A percentile compares a stretch with the other conserved stretches of the same genome.
phyloP scores from a whole-genome alignment of 2,797 vertebrate genomes.

The Eulemur rubriventer region DNA sequence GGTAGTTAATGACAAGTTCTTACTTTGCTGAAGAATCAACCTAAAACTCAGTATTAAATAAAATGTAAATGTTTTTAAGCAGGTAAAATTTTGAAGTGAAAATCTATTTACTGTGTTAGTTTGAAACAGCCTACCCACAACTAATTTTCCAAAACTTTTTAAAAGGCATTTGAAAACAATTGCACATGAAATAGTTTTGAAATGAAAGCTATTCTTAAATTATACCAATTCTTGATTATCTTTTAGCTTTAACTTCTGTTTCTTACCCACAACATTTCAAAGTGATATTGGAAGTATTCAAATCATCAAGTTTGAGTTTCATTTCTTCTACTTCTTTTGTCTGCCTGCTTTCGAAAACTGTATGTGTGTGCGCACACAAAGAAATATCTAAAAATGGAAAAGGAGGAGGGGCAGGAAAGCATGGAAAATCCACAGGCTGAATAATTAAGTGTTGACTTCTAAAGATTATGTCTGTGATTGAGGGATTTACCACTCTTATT shows the following conservation, averaged over 20 bases:
- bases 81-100: conserved; percentile 42
- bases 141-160: conserved; percentile 52
- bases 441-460: conserved; percentile 60
- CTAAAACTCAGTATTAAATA: conserved; percentile 54
- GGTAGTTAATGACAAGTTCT: conserved; percentile 33
- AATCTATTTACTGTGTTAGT: background rate
- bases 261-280: conserved; percentile 1
- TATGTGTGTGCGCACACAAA: background rate
- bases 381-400: conserved; percentile 7
- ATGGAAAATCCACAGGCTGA: conserved; percentile 27
- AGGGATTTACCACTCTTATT: conserved; percentile 64
- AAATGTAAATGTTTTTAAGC: conserved; percentile 48
- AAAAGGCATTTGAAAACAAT: background rate
- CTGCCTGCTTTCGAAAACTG: conserved; percentile 27
- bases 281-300: background rate
- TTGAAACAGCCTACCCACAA: background rate
- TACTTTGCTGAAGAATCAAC: background rate
- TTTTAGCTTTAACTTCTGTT: conserved; percentile 11
- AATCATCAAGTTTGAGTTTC: conserved; percentile 21
- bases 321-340: conserved; percentile 50
- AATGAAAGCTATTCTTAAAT: conserved; percentile 20
- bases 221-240: background rate
- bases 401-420: background rate
- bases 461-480: conserved; percentile 65
- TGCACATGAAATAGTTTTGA: conserved; percentile 8